A percentile compares a stretch with the other conserved stretches of the same genome.
Conservation (phyloP, 2,797 vertebrate species). For the Myotis pilosus region DNA sequence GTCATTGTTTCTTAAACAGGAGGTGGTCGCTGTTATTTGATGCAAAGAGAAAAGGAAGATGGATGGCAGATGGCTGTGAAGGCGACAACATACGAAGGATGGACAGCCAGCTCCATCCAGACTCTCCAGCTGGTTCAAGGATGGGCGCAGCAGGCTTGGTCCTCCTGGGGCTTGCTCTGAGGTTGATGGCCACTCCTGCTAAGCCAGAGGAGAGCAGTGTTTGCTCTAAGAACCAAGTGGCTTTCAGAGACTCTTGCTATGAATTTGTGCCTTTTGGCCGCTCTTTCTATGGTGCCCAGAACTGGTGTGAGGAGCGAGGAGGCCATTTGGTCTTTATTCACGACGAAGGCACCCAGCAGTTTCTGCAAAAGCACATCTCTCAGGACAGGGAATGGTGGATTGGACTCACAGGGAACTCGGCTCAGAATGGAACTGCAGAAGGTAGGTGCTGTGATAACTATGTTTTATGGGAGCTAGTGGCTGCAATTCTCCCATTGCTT, state of each 20-base stretch:
- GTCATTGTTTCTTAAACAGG: constrained; percentile 54
- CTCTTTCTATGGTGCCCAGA: constrained; percentile 88
- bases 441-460: constrained; percentile 76
- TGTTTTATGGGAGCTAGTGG: background rate
- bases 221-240: constrained; percentile 88
- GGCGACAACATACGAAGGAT: background rate
- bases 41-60: constrained; percentile 70
- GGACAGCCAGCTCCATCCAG: background rate
- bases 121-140: background rate
- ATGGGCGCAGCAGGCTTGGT: constrained; percentile 80
- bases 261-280: constrained; percentile 88
- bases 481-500: background rate
- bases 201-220: constrained; percentile 70
- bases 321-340: constrained; percentile 92
- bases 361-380: constrained; percentile 89
- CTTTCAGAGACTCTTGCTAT: constrained; percentile 91
- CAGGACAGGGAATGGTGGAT: constrained; percentile 93
- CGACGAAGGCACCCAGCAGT: constrained; percentile 90
- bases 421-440: constrained; percentile 80
- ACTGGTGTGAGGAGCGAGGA: constrained; percentile 93
- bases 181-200: constrained; percentile 58
- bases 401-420: constrained; percentile 87
- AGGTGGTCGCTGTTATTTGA: constrained; percentile 26
- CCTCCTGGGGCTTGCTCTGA: constrained; percentile 70
- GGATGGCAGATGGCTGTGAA: background rate